These are phyloP conservation scores for Diploptera punctata DNA, from an alignment of 2,888 invertebrate species.

Conservation along the genomic window DNA sequence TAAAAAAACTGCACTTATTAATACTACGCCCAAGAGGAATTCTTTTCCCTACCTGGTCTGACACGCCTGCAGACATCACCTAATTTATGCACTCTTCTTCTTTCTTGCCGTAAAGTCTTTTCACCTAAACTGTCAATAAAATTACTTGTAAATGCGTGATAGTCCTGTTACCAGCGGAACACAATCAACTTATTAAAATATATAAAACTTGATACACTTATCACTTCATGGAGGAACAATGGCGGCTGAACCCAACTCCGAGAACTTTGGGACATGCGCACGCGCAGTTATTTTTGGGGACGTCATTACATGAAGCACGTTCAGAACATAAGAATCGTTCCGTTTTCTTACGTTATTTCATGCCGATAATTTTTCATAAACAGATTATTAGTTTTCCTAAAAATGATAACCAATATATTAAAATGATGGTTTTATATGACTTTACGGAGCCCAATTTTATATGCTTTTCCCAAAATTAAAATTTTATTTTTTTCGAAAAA, in stretches of 20 bases:
- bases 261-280: slow-evolving; percentile 35
- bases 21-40: slow-evolving; percentile 49
- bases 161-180: slow-evolving; percentile 39
- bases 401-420: too few species aligned
- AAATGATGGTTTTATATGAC: too few species aligned
- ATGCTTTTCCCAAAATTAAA: too few species aligned
- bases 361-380: too few species aligned
- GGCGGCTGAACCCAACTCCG: slow-evolving; percentile 44
- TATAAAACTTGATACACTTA: slow-evolving; percentile 43
- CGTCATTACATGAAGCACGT: slow-evolving; percentile 32
- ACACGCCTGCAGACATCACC: slow-evolving; percentile 87
- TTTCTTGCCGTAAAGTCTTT: slow-evolving; percentile 42
- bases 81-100: slow-evolving; percentile 44
- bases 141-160: slow-evolving; percentile 32
- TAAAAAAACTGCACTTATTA: slow-evolving; percentile 39
- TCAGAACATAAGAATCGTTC: too few species aligned
- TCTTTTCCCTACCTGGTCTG: slow-evolving; percentile 79
- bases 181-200: slow-evolving; percentile 44
- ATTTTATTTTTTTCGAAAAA: too few species aligned
- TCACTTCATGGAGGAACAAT: slow-evolving; percentile 44
- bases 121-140: slow-evolving; percentile 39
- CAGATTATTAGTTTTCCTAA: too few species aligned
- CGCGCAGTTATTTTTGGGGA: slow-evolving; percentile 32
- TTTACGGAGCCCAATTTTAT: too few species aligned
- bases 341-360: too few species aligned